Base-by-base conservation (phyloP, 2,113 vertebrate species). In the Hemiscyllium ocellatum region DNA sequence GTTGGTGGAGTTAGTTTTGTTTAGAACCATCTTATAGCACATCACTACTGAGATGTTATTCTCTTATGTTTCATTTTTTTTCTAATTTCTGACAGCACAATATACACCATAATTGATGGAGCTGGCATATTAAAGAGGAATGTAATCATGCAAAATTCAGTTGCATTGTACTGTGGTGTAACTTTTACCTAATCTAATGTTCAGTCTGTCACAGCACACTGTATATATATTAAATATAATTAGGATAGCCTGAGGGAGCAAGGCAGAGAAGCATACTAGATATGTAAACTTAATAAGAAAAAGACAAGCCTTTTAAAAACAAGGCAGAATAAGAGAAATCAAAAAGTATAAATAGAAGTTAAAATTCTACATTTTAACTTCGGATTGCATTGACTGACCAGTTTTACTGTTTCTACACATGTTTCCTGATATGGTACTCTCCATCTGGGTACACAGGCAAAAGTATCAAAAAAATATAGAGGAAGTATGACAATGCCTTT, bases 161-260 rank as follows among this genome's bases (percentile, higher is more conserved):
- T 50, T 86, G 33, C n/a, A 37, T 47, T 87, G 24, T 20, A 47
- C 80, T 47, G 24, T 29, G 24, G 22, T 24, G 50, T 89, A 89
- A 47, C 1, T 47, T 47, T 47, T 47, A 47, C 42, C 42, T 47
- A 47, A 89, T 89, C 86, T 89, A 89, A 89, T 56, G 3, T 50
- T 56, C 24, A 89, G 50, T 29, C 86, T 26, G 24, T 56, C 86
- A 89, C 50, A 89, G 47, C 24, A 89, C 50, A 89, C 47, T n/a
- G n/a, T n/a, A n/a, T n/a, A 89, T 89, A 89, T 89, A 89, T 89
- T 89, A 52, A 61, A 89, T 89, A 56, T 89, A 89, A 56, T 29
- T 56, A 89, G 50, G 26, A 56, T 26, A 89, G 26, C 86, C 56
- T 83, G 80, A 42, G 80, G 80, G 12, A 56, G 50, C 86, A 89